Conservation (phyloP, 2,113 vertebrate species). For the Epinephelus moara region DNA sequence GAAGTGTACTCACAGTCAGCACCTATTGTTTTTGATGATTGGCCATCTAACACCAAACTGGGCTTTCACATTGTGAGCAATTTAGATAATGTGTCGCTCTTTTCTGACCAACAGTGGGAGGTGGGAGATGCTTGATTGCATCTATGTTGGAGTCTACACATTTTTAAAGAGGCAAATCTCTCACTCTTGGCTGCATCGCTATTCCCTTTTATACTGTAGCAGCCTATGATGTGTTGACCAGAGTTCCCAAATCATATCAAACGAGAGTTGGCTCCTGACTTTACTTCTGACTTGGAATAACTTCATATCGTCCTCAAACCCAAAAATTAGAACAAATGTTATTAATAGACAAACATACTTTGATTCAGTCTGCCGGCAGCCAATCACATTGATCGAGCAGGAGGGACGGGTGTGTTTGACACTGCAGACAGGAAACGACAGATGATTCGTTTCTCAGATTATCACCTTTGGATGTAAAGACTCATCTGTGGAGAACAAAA, state of each 20-base stretch:
- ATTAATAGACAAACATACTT: neutral
- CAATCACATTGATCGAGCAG: neutral
- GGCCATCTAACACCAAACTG: slow-evolving; percentile 16
- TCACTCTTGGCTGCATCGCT: neutral
- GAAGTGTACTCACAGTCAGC: neutral
- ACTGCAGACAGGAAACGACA: neutral
- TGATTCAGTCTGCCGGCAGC: neutral
- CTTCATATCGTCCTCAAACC: neutral
- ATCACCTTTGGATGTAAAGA: neutral
- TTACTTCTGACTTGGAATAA: neutral
- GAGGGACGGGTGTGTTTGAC: no score
- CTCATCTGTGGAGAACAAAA: no score
- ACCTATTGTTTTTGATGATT: slow-evolving; percentile 39
- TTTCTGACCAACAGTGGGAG: neutral
- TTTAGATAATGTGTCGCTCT: slow-evolving; percentile 33
- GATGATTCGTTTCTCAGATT: neutral
- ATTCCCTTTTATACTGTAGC: neutral
- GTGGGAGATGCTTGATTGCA: slow-evolving; percentile 13
- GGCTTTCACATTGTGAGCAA: slow-evolving; percentile 32
- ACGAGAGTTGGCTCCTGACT: neutral
- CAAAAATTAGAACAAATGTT: neutral
- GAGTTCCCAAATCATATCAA: neutral
- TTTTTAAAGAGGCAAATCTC: neutral
- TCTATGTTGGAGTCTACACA: neutral
- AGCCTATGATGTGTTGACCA: neutral